Evolutionary conservation across 2,888 invertebrate genomes (phyloP).

Genomic region (Noctua pronuba): DNA sequence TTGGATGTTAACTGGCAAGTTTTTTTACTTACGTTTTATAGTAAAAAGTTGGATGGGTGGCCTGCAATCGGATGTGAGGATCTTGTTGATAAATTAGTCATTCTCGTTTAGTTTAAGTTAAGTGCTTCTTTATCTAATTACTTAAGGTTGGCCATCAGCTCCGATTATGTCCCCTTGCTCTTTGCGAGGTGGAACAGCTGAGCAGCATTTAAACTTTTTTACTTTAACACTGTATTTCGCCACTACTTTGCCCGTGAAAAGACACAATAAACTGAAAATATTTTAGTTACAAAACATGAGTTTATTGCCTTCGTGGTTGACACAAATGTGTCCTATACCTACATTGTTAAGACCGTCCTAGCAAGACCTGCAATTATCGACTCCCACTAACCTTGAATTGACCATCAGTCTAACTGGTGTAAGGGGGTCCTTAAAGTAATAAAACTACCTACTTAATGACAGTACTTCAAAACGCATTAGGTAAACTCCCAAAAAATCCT

Average conservation of each 20-base stretch:
- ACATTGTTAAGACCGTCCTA: background rate
- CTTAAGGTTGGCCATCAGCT: background rate
- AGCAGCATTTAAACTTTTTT: background rate
- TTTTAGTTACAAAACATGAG: background rate
- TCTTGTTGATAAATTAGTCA: background rate
- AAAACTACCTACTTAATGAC: background rate
- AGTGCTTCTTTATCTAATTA: background rate
- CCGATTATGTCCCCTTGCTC: background rate
- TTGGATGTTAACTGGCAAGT: background rate
- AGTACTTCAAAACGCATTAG: constrained; percentile 25
- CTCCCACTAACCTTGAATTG: background rate
- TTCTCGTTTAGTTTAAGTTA: background rate
- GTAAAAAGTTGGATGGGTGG: background rate
- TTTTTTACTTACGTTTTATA: background rate
- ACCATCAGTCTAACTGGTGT: background rate
- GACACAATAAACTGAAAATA: background rate
- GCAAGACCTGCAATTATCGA: background rate
- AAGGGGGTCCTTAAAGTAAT: background rate
- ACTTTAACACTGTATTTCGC: background rate
- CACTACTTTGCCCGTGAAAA: background rate
- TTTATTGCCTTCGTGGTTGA: background rate
- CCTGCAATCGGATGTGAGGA: background rate
- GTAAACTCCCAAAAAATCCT: constrained; percentile 11
- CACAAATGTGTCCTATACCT: background rate
- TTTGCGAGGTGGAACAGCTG: background rate